A percentile compares a stretch with the other conserved stretches of the same genome.
Conservation (phyloP, 37 sponge, comb jelly and placozoan species). For the Ephydatia muelleri region DNA sequence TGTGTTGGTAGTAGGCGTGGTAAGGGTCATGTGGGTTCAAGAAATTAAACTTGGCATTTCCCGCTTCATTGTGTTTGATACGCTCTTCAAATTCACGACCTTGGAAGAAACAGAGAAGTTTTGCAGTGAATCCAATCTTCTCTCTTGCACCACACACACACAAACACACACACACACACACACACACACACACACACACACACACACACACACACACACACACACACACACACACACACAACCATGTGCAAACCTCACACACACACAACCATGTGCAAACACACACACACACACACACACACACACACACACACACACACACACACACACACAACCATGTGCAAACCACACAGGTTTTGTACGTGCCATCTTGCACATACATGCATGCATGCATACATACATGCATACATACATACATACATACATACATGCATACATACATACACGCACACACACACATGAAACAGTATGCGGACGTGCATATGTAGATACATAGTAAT, state of each 20-base stretch:
- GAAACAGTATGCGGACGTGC: too few species aligned
- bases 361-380: too few species aligned
- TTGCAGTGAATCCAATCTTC: too few species aligned
- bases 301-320: background rate
- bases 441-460: too few species aligned
- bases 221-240: background rate
- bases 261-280: background rate
- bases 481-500: too few species aligned
- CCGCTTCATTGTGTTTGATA: conserved; percentile 87
- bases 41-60: conserved; percentile 97
- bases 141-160: too few species aligned
- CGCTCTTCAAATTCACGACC: conserved; percentile 83
- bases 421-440: too few species aligned
- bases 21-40: conserved; percentile 88
- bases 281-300: background rate
- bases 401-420: background rate
- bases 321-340: background rate
- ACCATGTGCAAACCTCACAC: background rate
- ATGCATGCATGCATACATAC: background rate
- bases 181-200: background rate
- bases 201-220: background rate
- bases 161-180: too few species aligned
- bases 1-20: conserved; percentile 97
- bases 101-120: conserved; percentile 5
- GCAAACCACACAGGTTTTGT: background rate